phyloP scores from a whole-genome alignment of 1,140 invertebrate species.

The Lutraria rhynchaena region DNA sequence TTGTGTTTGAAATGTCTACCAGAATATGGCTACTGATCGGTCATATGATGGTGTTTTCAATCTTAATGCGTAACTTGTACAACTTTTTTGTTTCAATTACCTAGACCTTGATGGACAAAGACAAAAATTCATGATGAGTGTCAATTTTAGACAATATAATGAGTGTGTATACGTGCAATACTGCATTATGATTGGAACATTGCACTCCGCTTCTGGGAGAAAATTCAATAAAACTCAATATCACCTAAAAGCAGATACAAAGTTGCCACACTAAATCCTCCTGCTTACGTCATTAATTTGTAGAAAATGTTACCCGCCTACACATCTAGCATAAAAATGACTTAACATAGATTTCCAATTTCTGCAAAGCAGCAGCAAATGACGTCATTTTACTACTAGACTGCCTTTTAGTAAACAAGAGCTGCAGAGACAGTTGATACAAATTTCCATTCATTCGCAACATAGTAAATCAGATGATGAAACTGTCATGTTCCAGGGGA shows the following conservation, averaged over 20 bases:
- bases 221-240: conserved; percentile 31
- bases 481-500: conserved; percentile 11
- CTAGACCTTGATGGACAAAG: too few species aligned
- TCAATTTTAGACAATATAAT: too few species aligned
- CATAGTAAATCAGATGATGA: conserved; percentile 40
- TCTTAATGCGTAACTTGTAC: too few species aligned
- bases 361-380: background rate
- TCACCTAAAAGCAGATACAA: conserved; percentile 26
- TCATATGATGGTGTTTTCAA: too few species aligned
- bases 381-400: conserved; percentile 49
- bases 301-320: conserved; percentile 4
- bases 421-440: background rate
- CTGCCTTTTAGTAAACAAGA: conserved; percentile 16
- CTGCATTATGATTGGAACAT: too few species aligned
- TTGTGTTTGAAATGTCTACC: too few species aligned
- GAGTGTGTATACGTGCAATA: too few species aligned
- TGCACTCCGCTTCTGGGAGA: too few species aligned
- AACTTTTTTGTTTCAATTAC: too few species aligned
- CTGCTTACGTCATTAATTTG: conserved; percentile 19
- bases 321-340: background rate
- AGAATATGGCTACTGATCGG: too few species aligned
- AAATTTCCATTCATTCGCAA: conserved; percentile 38
- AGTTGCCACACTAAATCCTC: conserved; percentile 15
- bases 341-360: too few species aligned
- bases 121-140: too few species aligned